Evolutionary conservation across 2,113 vertebrate species (phyloP).

Genomic region (Microtus richardsoni): DNA sequence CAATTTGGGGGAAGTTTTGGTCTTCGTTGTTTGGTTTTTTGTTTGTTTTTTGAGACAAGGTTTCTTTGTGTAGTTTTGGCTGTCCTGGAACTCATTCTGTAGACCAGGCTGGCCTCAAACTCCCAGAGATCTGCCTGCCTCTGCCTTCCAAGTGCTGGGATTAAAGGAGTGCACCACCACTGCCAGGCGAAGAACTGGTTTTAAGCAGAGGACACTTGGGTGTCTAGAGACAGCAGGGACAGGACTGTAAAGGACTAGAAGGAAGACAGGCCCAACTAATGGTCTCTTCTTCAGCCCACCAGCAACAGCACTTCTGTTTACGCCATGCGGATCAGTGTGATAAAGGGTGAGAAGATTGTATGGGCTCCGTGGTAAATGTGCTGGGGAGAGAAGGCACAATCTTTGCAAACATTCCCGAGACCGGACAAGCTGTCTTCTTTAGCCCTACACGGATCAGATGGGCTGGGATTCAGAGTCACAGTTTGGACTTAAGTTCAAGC

Average conservation of each 20-base stretch:
- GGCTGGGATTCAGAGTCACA: background rate
- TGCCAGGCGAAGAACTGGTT: background rate
- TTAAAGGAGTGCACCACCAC: no score
- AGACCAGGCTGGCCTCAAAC: no score
- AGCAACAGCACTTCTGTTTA: background rate
- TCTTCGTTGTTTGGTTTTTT: no score
- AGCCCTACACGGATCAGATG: background rate
- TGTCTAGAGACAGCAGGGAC: background rate
- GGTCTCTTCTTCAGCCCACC: background rate
- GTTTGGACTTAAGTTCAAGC: background rate
- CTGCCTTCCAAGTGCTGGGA: no score
- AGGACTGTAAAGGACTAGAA: background rate
- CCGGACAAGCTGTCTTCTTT: background rate
- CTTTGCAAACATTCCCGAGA: background rate
- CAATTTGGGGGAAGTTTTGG: no score
- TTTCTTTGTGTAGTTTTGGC: no score
- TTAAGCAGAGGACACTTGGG: background rate
- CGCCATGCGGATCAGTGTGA: background rate
- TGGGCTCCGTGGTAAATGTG: background rate
- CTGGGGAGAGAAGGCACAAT: background rate
- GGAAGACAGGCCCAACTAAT: background rate
- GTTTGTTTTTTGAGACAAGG: no score
- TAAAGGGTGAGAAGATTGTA: background rate
- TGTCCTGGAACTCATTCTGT: no score
- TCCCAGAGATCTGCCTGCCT: no score